Conservation (phyloP, 2,888 invertebrate species). For the Drosophila merina region DNA sequence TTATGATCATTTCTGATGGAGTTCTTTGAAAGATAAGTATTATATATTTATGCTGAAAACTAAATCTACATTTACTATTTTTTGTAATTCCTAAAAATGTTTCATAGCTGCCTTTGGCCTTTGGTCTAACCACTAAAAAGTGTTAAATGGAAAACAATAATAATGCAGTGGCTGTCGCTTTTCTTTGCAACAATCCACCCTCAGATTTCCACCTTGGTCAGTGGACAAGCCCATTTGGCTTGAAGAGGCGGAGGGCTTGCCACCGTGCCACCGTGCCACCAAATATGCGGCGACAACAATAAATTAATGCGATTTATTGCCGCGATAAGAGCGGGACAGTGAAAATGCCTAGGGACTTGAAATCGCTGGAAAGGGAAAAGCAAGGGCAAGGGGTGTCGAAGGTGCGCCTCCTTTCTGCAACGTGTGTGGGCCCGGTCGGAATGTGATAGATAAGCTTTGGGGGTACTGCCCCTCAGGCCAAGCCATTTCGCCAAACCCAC, state of each 20-base stretch:
- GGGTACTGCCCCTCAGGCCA: not conserved
- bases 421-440: constrained; percentile 63
- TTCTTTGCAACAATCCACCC: constrained; percentile 2
- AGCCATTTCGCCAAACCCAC: constrained; percentile 11
- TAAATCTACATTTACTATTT: too few species aligned
- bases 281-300: constrained; percentile 80
- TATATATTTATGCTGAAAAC: too few species aligned
- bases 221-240: constrained; percentile 69
- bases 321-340: constrained; percentile 73
- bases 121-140: constrained; percentile 43
- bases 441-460: constrained; percentile 55
- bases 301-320: constrained; percentile 83
- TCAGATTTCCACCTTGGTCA: not conserved
- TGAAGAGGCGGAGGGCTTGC: constrained; percentile 26
- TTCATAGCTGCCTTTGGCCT: too few species aligned
- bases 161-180: constrained; percentile 40
- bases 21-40: too few species aligned
- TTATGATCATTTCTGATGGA: too few species aligned
- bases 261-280: constrained; percentile 71
- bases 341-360: constrained; percentile 25
- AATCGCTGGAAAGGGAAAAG: constrained; percentile 11
- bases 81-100: too few species aligned
- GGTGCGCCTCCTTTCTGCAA: constrained; percentile 40
- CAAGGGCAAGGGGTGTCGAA: constrained; percentile 40
- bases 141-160: constrained; percentile 75